Evolutionary conservation across 2,797 vertebrate species (phyloP).

Genomic region (Crenuchus spilurus): DNA sequence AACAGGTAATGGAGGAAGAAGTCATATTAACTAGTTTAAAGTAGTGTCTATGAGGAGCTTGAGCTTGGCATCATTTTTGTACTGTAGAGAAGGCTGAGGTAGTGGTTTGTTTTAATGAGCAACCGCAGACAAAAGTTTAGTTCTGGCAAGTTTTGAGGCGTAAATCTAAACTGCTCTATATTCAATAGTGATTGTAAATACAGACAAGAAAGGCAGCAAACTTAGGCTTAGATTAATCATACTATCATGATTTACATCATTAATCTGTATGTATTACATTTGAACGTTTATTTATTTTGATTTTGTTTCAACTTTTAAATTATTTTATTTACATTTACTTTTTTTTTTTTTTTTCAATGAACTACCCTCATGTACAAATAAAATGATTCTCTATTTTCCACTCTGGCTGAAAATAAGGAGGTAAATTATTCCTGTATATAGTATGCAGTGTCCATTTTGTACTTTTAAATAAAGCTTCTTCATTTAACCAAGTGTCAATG

Average conservation of each 20-base stretch:
- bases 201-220: conserved; percentile 65
- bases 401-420: conserved; percentile 79
- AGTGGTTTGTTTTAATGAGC: conserved; percentile 38
- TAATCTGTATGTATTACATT: conserved; percentile 71
- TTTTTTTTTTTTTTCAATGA: conserved; percentile 73
- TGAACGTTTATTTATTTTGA: conserved; percentile 95
- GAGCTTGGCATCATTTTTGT: conserved; percentile 57
- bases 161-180: conserved; percentile 46
- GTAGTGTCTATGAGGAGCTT: conserved; percentile 55
- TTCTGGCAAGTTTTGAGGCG: conserved; percentile 50
- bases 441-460: conserved; percentile 87
- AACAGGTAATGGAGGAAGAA: conserved; percentile 53
- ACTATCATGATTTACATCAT: conserved; percentile 65
- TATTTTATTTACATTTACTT: conserved; percentile 87
- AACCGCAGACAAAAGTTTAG: conserved; percentile 31
- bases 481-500: conserved; percentile 36
- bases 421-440: conserved; percentile 93
- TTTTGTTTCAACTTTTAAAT: conserved; percentile 88
- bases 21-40: conserved; percentile 48
- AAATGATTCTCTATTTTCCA: conserved; percentile 75
- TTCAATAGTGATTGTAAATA: conserved; percentile 50
- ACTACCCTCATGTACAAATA: conserved; percentile 79
- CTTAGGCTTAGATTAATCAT: conserved; percentile 56
- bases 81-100: conserved; percentile 51
- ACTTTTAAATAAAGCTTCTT: conserved; percentile 90